Evolutionary conservation across 2,888 invertebrate genomes (phyloP).

Genomic region (Thymelicus sylvestris): DNA sequence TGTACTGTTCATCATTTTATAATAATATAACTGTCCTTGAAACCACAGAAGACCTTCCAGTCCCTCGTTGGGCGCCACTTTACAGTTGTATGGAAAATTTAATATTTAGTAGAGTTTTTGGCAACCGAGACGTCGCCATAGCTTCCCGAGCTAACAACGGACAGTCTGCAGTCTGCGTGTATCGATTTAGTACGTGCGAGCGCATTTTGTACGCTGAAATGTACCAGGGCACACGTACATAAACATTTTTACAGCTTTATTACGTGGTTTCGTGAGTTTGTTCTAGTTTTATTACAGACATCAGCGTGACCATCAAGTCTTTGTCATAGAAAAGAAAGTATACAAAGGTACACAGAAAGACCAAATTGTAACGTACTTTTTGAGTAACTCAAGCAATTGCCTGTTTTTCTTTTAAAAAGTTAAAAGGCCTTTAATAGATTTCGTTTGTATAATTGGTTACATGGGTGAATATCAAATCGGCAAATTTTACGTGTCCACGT

Average conservation of each 20-base stretch:
- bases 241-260: background rate
- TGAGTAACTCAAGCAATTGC: too few species aligned
- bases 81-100: background rate
- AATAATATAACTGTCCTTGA: too few species aligned
- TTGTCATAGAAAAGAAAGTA: too few species aligned
- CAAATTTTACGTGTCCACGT: too few species aligned
- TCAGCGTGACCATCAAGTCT: too few species aligned
- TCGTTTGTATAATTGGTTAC: too few species aligned
- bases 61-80: conserved; percentile 4
- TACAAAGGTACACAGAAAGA: too few species aligned
- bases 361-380: too few species aligned
- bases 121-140: conserved; percentile 2
- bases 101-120: background rate
- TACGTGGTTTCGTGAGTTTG: background rate
- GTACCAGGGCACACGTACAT: background rate
- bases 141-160: background rate
- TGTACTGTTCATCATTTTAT: too few species aligned
- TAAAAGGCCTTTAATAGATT: too few species aligned
- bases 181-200: conserved; percentile 3
- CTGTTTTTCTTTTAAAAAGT: too few species aligned
- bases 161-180: conserved; percentile 11
- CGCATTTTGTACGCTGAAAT: conserved; percentile 5
- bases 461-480: too few species aligned
- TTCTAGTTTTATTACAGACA: background rate
- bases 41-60: background rate